phyloP scores from a whole-genome alignment of 2,797 vertebrate genomes.

The Spizella passerina region DNA sequence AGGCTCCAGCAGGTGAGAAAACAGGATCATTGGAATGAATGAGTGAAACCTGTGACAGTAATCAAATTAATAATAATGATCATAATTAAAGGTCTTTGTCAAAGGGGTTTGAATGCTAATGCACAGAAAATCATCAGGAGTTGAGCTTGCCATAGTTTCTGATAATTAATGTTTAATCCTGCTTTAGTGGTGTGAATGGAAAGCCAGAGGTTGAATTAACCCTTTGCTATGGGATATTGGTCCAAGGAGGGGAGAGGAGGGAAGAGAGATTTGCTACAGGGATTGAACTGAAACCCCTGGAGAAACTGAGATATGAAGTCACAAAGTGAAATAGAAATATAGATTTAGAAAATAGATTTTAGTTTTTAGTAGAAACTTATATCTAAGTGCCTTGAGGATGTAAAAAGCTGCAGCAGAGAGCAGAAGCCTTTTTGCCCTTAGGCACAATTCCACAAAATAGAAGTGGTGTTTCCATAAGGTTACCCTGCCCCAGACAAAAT shows the following conservation, averaged over 20 bases:
- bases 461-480: neutral
- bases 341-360: neutral
- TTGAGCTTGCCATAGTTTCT: neutral
- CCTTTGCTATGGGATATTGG: neutral
- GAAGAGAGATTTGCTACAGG: neutral
- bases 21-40: neutral
- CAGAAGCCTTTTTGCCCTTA: neutral
- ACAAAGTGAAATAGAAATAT: neutral
- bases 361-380: neutral
- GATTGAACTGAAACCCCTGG: neutral
- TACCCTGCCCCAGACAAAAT: neutral
- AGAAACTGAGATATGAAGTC: neutral
- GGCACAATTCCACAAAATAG: neutral
- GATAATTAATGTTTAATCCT: neutral
- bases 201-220: neutral
- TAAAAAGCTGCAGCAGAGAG: neutral
- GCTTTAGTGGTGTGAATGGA: neutral
- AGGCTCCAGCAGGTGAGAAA: slow-evolving; percentile 87
- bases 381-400: neutral
- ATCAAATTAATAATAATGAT: slow-evolving; percentile 7
- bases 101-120: neutral
- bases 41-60: neutral
- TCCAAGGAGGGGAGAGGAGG: neutral
- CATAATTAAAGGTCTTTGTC: slow-evolving; percentile 10
- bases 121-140: neutral